Conservation (phyloP, 2,888 invertebrate genomes). For the Cryptosula pallasiana region DNA sequence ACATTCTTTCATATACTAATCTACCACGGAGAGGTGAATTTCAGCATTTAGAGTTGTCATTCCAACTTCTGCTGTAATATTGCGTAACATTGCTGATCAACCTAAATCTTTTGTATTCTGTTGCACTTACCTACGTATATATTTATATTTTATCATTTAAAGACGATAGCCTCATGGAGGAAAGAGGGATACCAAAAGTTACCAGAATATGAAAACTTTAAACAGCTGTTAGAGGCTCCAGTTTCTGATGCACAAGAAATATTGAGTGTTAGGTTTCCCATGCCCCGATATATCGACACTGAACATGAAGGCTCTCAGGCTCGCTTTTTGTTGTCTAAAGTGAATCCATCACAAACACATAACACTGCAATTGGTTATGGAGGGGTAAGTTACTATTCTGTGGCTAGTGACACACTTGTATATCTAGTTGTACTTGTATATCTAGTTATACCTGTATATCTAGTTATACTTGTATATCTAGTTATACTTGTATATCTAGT, state of each 20-base stretch:
- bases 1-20: constrained; percentile 99
- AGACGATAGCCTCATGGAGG: constrained; percentile 97
- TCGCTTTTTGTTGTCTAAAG: constrained; percentile 93
- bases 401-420: too few species aligned
- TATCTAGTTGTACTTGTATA: too few species aligned
- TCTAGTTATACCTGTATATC: too few species aligned
- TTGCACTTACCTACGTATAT: background rate
- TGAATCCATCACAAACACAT: constrained; percentile 99
- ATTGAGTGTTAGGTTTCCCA: constrained; percentile 89
- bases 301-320: constrained; percentile 99
- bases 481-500: too few species aligned
- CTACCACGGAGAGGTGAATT: constrained; percentile 87
- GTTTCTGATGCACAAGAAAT: constrained; percentile 96
- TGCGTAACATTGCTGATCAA: too few species aligned
- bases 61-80: too few species aligned
- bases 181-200: constrained; percentile 87
- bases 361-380: constrained; percentile 93
- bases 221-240: constrained; percentile 89
- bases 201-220: constrained; percentile 96
- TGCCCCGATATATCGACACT: constrained; percentile 97
- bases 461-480: too few species aligned
- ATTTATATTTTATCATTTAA: background rate
- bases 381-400: constrained; percentile 44
- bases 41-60: constrained; percentile 57
- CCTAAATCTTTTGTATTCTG: too few species aligned